These are phyloP conservation scores for Lamprologus tigripictilis DNA, from an alignment of 2,113 vertebrate species.

Conservation along the genomic window DNA sequence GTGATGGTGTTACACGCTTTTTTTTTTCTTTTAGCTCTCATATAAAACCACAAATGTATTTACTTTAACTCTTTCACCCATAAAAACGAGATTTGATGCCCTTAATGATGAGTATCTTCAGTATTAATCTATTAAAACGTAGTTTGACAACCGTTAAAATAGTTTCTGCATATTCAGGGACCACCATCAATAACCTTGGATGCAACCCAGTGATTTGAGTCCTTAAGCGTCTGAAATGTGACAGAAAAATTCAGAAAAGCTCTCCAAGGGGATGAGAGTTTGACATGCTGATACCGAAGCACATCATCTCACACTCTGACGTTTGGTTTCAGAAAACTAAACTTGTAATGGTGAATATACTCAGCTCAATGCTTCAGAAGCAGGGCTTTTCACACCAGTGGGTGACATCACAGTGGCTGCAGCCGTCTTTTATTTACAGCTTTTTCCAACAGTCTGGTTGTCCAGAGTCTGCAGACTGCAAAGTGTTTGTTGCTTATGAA, in stretches of 20 bases:
- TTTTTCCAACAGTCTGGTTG: background rate
- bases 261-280: background rate
- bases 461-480: background rate
- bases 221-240: fast-evolving
- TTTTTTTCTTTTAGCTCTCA: background rate
- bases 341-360: fast-evolving
- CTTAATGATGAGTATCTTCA: background rate
- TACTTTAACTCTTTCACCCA: background rate
- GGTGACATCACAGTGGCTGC: background rate
- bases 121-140: background rate
- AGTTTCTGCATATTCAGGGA: background rate
- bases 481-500: background rate
- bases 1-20: background rate
- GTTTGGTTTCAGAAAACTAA: background rate
- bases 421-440: background rate
- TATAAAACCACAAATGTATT: background rate
- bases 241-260: fast-evolving
- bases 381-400: background rate
- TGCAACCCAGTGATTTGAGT: background rate
- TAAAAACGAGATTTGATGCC: background rate
- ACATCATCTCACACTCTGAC: fast-evolving
- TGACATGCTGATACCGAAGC: fast-evolving
- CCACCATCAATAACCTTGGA: background rate
- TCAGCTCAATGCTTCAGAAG: background rate
- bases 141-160: background rate